A percentile compares a stretch with the other conserved stretches of the same genome.
Conservation (phyloP, 2,113 vertebrate species). For the Phainopepla nitens region DNA sequence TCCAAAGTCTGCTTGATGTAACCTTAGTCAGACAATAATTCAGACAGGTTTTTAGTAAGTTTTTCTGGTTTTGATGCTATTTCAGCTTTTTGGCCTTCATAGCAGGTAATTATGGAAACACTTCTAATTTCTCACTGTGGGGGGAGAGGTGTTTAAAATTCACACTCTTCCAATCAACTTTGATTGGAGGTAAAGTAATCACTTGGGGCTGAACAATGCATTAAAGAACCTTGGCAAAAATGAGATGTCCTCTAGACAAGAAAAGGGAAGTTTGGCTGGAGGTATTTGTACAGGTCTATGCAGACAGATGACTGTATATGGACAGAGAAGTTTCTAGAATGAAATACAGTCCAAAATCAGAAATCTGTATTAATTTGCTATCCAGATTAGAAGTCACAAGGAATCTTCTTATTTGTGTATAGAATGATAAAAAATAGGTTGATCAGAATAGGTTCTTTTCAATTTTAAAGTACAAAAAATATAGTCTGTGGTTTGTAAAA, state of each 20-base stretch:
- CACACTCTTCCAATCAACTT: not conserved
- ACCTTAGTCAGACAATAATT: not conserved
- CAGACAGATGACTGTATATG: not conserved
- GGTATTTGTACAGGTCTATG: rapidly evolving
- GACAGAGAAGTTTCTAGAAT: not conserved
- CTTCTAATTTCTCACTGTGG: not conserved
- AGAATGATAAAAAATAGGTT: not conserved
- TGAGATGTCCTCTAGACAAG: not conserved
- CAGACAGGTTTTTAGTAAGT: not conserved
- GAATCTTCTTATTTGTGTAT: not conserved
- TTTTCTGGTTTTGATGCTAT: not conserved
- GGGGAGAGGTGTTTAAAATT: not conserved
- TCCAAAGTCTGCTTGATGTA: not conserved
- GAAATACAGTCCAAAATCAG: not conserved
- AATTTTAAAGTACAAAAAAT: not conserved
- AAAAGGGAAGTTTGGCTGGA: not conserved
- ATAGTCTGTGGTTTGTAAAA: not conserved
- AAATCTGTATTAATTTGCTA: not conserved
- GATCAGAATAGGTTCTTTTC: not conserved
- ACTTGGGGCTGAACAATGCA: not conserved
- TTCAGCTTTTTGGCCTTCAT: not conserved
- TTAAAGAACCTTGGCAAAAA: not conserved
- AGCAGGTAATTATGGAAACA: not conserved
- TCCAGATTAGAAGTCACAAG: not conserved
- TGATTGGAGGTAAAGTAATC: not conserved